Conservation (phyloP, 1,140 invertebrate species). For the Caerostris darwini region DNA sequence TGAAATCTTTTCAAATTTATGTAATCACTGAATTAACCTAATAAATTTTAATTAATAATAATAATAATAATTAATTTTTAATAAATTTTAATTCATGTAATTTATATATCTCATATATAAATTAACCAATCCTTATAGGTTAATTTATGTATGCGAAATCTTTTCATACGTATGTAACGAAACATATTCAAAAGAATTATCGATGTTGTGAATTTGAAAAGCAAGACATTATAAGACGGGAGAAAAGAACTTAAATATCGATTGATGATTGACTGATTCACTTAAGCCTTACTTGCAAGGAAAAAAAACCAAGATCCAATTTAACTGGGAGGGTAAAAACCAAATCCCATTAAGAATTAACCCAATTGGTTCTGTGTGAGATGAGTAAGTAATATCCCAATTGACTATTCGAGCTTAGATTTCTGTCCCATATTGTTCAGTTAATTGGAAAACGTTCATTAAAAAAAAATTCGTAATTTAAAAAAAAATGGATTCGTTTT, state of each 20-base stretch:
- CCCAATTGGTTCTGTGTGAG: neutral
- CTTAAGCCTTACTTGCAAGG: neutral
- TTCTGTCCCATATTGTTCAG: neutral
- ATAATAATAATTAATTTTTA: too few species aligned
- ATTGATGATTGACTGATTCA: neutral
- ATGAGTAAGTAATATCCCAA: neutral
- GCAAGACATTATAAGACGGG: neutral
- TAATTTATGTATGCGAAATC: too few species aligned
- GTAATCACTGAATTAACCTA: too few species aligned
- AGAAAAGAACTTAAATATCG: neutral
- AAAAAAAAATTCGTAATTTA: neutral
- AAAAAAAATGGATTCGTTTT: too few species aligned
- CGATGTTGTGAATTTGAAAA: neutral
- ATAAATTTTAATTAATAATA: too few species aligned
- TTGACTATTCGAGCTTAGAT: neutral
- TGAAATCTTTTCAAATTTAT: too few species aligned
- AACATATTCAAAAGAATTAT: too few species aligned
- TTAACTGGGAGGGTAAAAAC: neutral
- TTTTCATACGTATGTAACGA: too few species aligned
- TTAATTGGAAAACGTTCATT: neutral
- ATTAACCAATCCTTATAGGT: too few species aligned
- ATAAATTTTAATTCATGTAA: too few species aligned
- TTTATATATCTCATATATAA: too few species aligned
- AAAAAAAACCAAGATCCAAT: neutral
- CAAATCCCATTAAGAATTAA: conserved; percentile 29